phyloP scores from a whole-genome alignment of 2,797 vertebrate genomes.

The Cryptoprocta ferox region DNA sequence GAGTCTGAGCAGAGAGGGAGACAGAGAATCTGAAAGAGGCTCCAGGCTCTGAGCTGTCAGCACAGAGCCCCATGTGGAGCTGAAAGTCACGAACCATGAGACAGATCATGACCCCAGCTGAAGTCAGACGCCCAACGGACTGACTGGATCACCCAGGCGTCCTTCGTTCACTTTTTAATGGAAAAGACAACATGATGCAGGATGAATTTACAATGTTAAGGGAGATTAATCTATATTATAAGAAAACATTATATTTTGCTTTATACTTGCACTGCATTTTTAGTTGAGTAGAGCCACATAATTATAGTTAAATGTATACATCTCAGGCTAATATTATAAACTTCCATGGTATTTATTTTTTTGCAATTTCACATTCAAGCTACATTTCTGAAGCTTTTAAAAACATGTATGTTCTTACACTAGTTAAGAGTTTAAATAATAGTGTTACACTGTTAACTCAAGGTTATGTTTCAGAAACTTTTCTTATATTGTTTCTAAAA shows the following conservation, averaged over 20 bases:
- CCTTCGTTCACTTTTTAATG: slow-evolving; percentile 52
- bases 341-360: background rate
- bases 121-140: too few species aligned
- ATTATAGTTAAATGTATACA: slow-evolving; percentile 62
- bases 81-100: too few species aligned
- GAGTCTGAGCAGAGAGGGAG: too few species aligned
- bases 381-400: background rate
- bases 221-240: slow-evolving; percentile 29
- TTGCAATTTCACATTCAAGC: slow-evolving; percentile 70
- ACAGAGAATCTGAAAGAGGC: too few species aligned
- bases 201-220: slow-evolving; percentile 43
- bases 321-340: slow-evolving; percentile 45
- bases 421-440: slow-evolving; percentile 2
- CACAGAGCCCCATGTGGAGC: too few species aligned
- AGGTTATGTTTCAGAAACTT: background rate
- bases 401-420: background rate
- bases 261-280: background rate
- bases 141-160: too few species aligned
- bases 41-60: too few species aligned
- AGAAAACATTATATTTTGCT: too few species aligned
- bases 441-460: background rate
- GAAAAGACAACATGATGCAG: slow-evolving; percentile 61
- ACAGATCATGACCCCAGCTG: too few species aligned
- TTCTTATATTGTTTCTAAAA: background rate
- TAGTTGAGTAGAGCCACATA: slow-evolving; percentile 67